These are phyloP conservation scores for Phrynocephalus forsythii DNA, from an alignment of 2,797 vertebrate genomes.

Conservation along the genomic window DNA sequence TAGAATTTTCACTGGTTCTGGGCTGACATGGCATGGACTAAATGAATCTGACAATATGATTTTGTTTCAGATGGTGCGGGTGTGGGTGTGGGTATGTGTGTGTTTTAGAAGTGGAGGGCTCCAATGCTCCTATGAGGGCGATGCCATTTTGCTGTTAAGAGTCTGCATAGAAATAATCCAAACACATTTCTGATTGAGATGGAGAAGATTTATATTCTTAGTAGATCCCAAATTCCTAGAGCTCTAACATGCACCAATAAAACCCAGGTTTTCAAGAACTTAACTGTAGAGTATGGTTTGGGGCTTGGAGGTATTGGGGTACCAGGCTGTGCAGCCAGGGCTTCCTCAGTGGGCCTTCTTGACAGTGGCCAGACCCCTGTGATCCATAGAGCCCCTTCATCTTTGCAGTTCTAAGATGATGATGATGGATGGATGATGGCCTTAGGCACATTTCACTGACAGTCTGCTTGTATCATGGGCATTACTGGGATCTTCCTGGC, in stretches of 20 bases:
- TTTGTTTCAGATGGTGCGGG: conserved; percentile 28
- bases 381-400: too few species aligned
- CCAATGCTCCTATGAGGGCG: not conserved
- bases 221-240: not conserved
- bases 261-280: not conserved
- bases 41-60: conserved; percentile 49
- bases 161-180: not conserved
- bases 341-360: too few species aligned
- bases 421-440: too few species aligned
- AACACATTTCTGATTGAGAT: not conserved
- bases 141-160: not conserved
- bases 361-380: too few species aligned
- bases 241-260: too few species aligned
- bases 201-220: not conserved
- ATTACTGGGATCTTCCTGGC: not conserved
- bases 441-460: not conserved
- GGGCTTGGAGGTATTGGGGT: not conserved
- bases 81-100: not conserved
- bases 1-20: not conserved
- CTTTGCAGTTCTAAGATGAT: too few species aligned
- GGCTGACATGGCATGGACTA: not conserved
- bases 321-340: too few species aligned
- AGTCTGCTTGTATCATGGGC: not conserved
- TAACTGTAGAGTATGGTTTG: not conserved
- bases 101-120: not conserved